A percentile compares a stretch with the other conserved stretches of the same genome.
Conservation (phyloP, 1,140 invertebrate species). For the Reticulitermes speratus region DNA sequence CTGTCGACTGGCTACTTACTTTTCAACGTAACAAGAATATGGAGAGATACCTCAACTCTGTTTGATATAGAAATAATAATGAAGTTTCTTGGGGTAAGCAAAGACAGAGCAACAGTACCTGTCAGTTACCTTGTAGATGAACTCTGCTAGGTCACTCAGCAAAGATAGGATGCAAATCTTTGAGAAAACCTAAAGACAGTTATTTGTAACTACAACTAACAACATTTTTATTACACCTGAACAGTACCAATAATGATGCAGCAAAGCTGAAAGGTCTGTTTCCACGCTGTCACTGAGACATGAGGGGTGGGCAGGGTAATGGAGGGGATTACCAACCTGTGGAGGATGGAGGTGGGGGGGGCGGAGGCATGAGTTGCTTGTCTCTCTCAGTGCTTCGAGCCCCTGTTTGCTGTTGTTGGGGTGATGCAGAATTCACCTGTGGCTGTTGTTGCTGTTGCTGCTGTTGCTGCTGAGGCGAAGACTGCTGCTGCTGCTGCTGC, state of each 20-base stretch:
- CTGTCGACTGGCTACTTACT: too few species aligned
- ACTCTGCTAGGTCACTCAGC: background rate
- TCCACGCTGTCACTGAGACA: background rate
- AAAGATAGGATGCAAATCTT: conserved; percentile 15
- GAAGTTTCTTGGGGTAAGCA: conserved; percentile 3
- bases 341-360: conserved; percentile 33
- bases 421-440: background rate
- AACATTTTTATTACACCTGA: background rate
- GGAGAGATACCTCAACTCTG: too few species aligned
- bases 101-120: background rate
- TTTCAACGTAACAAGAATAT: too few species aligned
- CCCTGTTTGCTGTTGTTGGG: background rate
- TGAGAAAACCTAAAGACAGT: conserved; percentile 15
- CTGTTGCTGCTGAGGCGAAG: conserved; percentile 14
- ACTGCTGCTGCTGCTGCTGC: conserved; percentile 24
- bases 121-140: conserved; percentile 19
- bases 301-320: conserved; percentile 11
- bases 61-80: background rate
- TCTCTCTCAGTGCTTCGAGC: conserved; percentile 5
- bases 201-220: background rate
- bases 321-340: conserved; percentile 31
- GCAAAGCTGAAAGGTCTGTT: background rate
- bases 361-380: conserved; percentile 35
- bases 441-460: conserved; percentile 14
- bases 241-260: background rate